Percentiles rank a stretch among this genome's conserved stretches.
These are phyloP conservation scores for Pica pica DNA, from an alignment of 2,113 vertebrate species.

Conservation along the genomic window DNA sequence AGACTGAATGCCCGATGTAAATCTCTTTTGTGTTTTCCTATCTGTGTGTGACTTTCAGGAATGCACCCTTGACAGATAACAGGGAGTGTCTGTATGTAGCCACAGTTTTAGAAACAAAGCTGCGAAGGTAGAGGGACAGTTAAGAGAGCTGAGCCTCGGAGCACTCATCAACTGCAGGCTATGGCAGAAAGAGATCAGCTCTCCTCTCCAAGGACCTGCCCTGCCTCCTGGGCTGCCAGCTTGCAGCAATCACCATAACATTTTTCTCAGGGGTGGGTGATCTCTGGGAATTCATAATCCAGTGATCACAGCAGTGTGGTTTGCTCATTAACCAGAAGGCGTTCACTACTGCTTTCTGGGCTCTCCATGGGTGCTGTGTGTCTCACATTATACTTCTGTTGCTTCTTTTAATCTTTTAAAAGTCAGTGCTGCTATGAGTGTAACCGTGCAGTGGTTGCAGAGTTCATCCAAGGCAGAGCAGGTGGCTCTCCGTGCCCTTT, in stretches of 20 bases:
- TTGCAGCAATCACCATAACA: neutral
- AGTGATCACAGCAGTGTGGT: neutral
- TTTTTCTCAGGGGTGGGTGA: neutral
- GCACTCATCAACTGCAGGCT: neutral
- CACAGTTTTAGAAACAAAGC: neutral
- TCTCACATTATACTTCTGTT: neutral
- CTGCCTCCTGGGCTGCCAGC: neutral
- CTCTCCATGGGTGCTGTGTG: neutral
- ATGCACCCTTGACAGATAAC: neutral
- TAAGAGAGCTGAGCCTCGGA: neutral
- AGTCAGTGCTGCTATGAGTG: neutral
- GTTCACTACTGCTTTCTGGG: neutral
- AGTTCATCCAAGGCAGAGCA: neutral
- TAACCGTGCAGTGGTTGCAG: neutral
- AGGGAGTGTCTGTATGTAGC: neutral
- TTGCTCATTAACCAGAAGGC: neutral
- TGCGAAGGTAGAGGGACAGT: neutral
- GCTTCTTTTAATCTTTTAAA: neutral
- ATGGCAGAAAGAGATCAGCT: neutral
- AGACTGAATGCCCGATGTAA: neutral
- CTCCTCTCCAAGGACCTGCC: neutral
- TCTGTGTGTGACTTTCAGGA: neutral
- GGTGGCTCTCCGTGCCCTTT: neutral
- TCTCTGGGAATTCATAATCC: neutral
- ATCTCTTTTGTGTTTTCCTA: neutral